phyloP scores from a whole-genome alignment of 64 coral and sea anemone genomes.

The Porites lutea region DNA sequence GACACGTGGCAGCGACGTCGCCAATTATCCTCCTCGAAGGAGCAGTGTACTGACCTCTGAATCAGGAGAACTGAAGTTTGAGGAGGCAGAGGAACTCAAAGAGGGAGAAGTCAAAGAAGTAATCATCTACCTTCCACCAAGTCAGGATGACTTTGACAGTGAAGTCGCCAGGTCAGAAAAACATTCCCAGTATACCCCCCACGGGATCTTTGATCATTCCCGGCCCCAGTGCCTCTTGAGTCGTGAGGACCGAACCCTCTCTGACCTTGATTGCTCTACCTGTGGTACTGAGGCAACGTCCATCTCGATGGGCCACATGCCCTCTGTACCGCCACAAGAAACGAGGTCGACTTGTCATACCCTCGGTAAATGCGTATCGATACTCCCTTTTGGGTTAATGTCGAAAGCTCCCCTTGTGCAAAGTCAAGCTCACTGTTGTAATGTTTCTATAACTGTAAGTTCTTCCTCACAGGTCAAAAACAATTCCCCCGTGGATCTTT shows the following conservation, averaged over 20 bases:
- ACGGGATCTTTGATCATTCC: background rate
- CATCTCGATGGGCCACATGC: background rate
- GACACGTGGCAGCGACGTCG: conserved; percentile 83
- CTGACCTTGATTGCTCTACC: too few species aligned
- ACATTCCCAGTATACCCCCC: background rate
- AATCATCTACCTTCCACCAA: conserved; percentile 92
- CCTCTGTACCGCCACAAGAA: background rate
- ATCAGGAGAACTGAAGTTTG: conserved; percentile 79
- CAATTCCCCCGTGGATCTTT: background rate
- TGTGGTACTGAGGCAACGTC: background rate
- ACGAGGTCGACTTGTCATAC: background rate
- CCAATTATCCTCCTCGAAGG: conserved; percentile 18
- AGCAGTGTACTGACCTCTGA: conserved; percentile 52
- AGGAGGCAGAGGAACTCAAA: conserved; percentile 57
- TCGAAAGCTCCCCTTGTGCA: background rate
- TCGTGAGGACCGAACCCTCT: too few species aligned
- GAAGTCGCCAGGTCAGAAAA: conserved; percentile 88
- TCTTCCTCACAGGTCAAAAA: background rate
- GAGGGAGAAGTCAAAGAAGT: conserved; percentile 93
- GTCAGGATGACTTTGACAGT: conserved; percentile 87
- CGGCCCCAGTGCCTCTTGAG: background rate
- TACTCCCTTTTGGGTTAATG: background rate
- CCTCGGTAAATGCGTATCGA: too few species aligned
- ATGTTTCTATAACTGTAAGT: background rate
- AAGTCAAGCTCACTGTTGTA: background rate